phyloP scores from a whole-genome alignment of 2,113 vertebrate species.

The Channa maculata region DNA sequence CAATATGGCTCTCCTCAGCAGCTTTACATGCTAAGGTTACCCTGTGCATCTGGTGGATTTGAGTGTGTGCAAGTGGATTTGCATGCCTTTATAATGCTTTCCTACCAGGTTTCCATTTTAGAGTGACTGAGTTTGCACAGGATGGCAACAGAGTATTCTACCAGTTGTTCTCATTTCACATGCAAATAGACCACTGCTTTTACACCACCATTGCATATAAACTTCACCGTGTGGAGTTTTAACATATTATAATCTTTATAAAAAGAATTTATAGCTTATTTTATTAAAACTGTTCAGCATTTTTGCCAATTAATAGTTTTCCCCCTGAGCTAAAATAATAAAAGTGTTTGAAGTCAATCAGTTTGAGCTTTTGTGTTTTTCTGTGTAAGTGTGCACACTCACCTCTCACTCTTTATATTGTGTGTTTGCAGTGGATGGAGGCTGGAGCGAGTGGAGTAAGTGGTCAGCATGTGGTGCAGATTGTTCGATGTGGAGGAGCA shows the following conservation, averaged over 20 bases:
- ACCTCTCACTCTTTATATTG: conserved; percentile 13
- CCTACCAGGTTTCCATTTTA: conserved; percentile 61
- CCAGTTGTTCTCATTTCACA: conserved; percentile 50
- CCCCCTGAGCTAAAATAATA: conserved; percentile 24
- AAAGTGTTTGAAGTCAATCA: conserved; percentile 26
- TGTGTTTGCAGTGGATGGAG: conserved; percentile 89
- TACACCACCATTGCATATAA: conserved; percentile 21
- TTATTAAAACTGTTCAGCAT: conserved; percentile 34
- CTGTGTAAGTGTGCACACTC: conserved; percentile 5
- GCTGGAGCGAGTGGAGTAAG: conserved; percentile 97
- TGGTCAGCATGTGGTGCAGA: conserved; percentile 94
- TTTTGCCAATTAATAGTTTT: conserved; percentile 41
- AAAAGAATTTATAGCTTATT: conserved; percentile 13
- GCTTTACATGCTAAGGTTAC: conserved; percentile 61
- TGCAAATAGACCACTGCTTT: conserved; percentile 53
- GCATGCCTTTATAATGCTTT: conserved; percentile 73
- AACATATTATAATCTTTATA: conserved; percentile 27
- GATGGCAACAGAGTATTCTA: conserved; percentile 54
- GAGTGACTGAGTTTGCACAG: conserved; percentile 57
- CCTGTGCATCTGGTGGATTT: conserved; percentile 59
- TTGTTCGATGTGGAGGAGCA: conserved; percentile 95
- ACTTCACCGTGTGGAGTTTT: conserved; percentile 11
- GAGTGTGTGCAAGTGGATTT: conserved; percentile 70
- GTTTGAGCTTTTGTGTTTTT: conserved; percentile 20
- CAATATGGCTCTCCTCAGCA: conserved; percentile 54